These are phyloP conservation scores for Lichenostomus cassidix DNA, from an alignment of 2,113 vertebrate species.

Conservation along the genomic window DNA sequence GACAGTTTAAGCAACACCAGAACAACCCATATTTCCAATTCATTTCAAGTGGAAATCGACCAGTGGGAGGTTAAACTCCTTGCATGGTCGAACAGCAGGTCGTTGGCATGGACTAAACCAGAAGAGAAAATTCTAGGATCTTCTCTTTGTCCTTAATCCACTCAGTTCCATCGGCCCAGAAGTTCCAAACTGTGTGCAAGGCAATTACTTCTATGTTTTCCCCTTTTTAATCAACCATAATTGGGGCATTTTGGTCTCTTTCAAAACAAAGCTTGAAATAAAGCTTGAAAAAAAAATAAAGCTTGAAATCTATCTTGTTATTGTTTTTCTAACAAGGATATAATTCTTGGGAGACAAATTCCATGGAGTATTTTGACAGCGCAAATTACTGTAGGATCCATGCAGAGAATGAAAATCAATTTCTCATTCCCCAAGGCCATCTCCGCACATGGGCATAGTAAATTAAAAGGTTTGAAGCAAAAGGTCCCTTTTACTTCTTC, in stretches of 20 bases:
- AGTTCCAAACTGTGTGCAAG: neutral
- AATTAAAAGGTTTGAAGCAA: constrained; percentile 1
- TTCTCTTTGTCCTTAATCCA: neutral
- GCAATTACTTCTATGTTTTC: neutral
- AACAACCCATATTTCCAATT: neutral
- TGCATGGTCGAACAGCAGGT: neutral
- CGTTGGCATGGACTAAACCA: neutral
- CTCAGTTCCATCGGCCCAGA: neutral
- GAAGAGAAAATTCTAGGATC: neutral
- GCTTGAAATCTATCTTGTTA: neutral
- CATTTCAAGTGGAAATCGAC: neutral
- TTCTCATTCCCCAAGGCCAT: neutral
- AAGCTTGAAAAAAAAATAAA: neutral
- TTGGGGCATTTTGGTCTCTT: neutral
- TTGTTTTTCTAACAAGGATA: neutral
- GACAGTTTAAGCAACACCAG: neutral
- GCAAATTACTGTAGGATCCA: neutral
- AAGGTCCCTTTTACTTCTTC: neutral
- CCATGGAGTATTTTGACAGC: neutral
- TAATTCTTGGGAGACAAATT: constrained; percentile 2
- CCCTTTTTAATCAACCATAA: neutral
- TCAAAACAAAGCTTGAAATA: neutral
- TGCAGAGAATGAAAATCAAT: constrained; percentile 40
- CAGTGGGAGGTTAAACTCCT: neutral
- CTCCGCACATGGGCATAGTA: neutral